Percentiles rank a stretch among this genome's conserved stretches.
These are phyloP conservation scores for Nesoenas mayeri DNA, from an alignment of 2,113 vertebrate species.

Conservation along the genomic window DNA sequence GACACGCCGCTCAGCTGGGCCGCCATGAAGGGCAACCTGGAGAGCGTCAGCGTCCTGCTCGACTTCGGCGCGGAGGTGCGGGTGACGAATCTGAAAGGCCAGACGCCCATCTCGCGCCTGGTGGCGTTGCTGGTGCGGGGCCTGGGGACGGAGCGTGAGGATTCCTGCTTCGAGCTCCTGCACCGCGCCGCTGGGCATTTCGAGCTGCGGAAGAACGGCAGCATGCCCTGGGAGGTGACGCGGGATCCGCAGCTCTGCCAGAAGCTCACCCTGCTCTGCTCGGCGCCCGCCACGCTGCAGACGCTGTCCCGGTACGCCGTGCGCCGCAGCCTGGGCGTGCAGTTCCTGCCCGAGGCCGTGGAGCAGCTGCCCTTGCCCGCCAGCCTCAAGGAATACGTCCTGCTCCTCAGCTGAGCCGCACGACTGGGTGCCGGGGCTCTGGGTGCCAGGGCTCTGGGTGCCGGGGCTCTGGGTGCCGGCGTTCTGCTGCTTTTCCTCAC, in stretches of 20 bases:
- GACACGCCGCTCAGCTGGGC: constrained; percentile 98
- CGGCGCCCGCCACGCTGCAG: constrained; percentile 84
- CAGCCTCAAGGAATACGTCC: constrained; percentile 88
- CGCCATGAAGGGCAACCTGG: constrained; percentile 96
- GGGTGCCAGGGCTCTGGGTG: fast-evolving
- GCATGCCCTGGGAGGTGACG: constrained; percentile 86
- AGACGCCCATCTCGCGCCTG: constrained; percentile 89
- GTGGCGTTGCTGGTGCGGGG: constrained; percentile 88
- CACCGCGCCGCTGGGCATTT: constrained; percentile 84
- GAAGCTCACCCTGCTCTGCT: constrained; percentile 83
- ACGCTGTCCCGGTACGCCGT: constrained; percentile 85
- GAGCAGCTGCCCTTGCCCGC: constrained; percentile 90
- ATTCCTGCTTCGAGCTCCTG: constrained; percentile 91
- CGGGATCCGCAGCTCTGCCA: constrained; percentile 90
- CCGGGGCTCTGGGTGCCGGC: no score
- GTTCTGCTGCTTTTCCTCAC: neutral
- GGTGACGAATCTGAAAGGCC: constrained; percentile 92
- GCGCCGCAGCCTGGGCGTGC: constrained; percentile 85
- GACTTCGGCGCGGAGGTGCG: constrained; percentile 90
- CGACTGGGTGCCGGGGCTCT: no score
- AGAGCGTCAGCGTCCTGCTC: constrained; percentile 89
- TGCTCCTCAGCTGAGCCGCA: constrained; percentile 79
- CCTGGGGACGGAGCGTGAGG: constrained; percentile 89
- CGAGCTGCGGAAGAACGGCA: constrained; percentile 85
- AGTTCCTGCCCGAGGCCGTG: constrained; percentile 88